phyloP scores from a whole-genome alignment of 2,888 invertebrate genomes.

The Pilophorus perplexus region DNA sequence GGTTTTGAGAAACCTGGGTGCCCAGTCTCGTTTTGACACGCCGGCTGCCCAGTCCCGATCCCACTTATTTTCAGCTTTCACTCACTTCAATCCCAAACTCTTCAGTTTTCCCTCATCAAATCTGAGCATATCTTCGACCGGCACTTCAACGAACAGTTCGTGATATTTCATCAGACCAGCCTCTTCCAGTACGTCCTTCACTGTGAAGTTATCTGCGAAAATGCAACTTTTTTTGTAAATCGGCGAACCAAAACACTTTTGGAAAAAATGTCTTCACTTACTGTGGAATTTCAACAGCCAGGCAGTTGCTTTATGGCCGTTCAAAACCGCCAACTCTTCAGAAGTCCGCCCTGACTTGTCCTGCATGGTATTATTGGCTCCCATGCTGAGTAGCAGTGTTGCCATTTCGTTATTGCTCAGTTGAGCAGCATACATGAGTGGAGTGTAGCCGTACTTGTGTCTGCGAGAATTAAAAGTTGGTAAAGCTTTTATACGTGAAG shows the following conservation, averaged over 20 bases:
- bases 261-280: conserved; percentile 1
- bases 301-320: conserved; percentile 56
- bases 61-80: too few species aligned
- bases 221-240: background rate
- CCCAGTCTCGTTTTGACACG: too few species aligned
- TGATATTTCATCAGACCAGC: conserved; percentile 47
- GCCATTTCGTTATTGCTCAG: conserved; percentile 58
- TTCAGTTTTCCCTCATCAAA: conserved; percentile 60
- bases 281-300: background rate
- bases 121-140: conserved; percentile 59
- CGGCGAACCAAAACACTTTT: too few species aligned
- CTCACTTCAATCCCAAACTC: conserved; percentile 56
- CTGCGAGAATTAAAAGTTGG: too few species aligned
- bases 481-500: too few species aligned
- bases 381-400: conserved; percentile 57
- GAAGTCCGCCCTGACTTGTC: conserved; percentile 61
- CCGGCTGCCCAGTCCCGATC: too few species aligned
- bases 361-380: conserved; percentile 58
- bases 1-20: too few species aligned
- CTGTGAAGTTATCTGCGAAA: conserved; percentile 14
- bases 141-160: conserved; percentile 55
- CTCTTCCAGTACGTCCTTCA: conserved; percentile 40
- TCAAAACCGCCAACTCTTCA: conserved; percentile 58
- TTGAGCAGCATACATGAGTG: conserved; percentile 63
- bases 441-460: conserved; percentile 52